These are phyloP conservation scores for Pseudopleuronectes americanus DNA, from an alignment of 2,797 vertebrate species.

Conservation along the genomic window DNA sequence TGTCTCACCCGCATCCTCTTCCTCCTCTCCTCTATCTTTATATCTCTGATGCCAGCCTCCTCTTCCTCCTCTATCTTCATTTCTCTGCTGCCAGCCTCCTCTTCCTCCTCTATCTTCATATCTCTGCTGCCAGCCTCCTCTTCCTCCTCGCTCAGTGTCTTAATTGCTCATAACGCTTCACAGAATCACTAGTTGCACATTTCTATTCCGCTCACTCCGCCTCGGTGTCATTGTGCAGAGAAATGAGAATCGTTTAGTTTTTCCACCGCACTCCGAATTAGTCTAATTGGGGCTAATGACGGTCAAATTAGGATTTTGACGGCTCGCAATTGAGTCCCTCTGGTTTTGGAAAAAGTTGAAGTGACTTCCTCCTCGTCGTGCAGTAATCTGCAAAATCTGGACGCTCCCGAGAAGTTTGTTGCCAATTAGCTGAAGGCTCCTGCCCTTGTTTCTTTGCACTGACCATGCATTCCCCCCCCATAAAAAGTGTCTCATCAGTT, in stretches of 20 bases:
- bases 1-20: constrained; percentile 27
- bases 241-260: constrained; percentile 26
- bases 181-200: neutral
- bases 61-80: constrained; percentile 11
- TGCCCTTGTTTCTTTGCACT: constrained; percentile 1
- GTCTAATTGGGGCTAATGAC: constrained; percentile 63
- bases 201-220: constrained; percentile 10
- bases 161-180: constrained; percentile 47
- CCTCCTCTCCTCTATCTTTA: constrained; percentile 7
- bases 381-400: constrained; percentile 46
- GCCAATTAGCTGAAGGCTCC: constrained; percentile 43
- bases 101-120: constrained; percentile 6
- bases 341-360: constrained; percentile 26
- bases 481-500: constrained; percentile 59
- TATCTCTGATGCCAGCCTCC: constrained; percentile 28
- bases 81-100: constrained; percentile 27
- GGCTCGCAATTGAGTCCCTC: constrained; percentile 42
- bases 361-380: constrained; percentile 27
- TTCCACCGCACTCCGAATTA: constrained; percentile 37
- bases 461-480: neutral
- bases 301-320: constrained; percentile 51
- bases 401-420: constrained; percentile 30
- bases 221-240: neutral
- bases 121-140: constrained; percentile 34
- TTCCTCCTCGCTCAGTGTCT: constrained; percentile 18